A percentile compares a stretch with the other conserved stretches of the same genome.
Evolutionary conservation across 1,140 invertebrate genomes (phyloP).

Genomic region (Lithobius niger): DNA sequence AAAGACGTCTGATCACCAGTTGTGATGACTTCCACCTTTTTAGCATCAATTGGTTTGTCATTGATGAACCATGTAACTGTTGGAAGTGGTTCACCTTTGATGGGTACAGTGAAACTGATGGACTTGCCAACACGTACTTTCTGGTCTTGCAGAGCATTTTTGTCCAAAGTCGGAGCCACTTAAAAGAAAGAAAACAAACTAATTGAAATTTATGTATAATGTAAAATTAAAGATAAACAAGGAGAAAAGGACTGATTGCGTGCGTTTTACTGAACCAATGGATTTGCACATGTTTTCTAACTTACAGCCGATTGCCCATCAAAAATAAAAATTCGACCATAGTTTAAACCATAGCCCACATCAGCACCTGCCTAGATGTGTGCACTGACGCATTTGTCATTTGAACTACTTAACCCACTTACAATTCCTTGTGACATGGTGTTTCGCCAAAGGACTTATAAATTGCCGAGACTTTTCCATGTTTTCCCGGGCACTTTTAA

Average conservation of each 20-base stretch:
- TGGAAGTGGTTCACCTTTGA: slow-evolving; percentile 49
- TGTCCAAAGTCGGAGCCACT: slow-evolving; percentile 73
- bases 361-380: no score
- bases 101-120: slow-evolving; percentile 74
- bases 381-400: no score
- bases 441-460: no score
- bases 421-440: no score
- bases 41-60: slow-evolving; percentile 49
- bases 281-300: no score
- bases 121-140: slow-evolving; percentile 79
- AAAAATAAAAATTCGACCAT: no score
- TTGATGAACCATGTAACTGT: slow-evolving; percentile 82
- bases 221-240: slow-evolving; percentile 2
- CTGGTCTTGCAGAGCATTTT: slow-evolving; percentile 64
- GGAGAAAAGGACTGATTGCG: neutral
- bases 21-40: slow-evolving; percentile 53
- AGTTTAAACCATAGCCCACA: no score
- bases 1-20: slow-evolving; percentile 62
- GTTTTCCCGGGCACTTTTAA: no score
- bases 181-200: slow-evolving; percentile 23
- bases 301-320: no score
- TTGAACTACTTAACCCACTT: no score
- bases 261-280: no score
- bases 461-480: no score
- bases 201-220: neutral